Conservation (phyloP, 2,888 invertebrate species). For the Coenonympha arcania region DNA sequence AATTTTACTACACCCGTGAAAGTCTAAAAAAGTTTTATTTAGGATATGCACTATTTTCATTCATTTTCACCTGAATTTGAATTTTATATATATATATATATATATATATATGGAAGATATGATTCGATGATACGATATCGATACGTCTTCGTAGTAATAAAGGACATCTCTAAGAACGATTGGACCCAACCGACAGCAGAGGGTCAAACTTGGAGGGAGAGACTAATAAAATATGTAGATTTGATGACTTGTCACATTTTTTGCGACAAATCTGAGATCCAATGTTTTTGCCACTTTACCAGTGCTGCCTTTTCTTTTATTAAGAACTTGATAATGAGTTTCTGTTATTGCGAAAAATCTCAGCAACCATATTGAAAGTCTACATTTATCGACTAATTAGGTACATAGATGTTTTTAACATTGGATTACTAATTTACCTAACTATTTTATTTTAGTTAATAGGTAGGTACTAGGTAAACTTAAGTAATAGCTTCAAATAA, state of each 20-base stretch:
- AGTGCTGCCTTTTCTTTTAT: constrained; percentile 38
- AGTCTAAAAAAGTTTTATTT: too few relatives aligned
- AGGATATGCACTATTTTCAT: too few relatives aligned
- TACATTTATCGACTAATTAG: background rate
- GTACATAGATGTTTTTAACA: too few relatives aligned
- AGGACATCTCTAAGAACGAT: constrained; percentile 47
- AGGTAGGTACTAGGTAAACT: too few relatives aligned
- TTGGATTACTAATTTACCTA: too few relatives aligned
- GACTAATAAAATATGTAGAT: constrained; percentile 74
- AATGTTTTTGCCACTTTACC: constrained; percentile 62
- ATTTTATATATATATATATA: constrained; percentile 49
- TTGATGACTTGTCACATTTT: constrained; percentile 75
- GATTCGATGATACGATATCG: too few relatives aligned
- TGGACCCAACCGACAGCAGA: constrained; percentile 53
- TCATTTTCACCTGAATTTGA: too few relatives aligned
- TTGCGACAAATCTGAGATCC: constrained; percentile 71
- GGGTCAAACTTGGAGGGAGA: constrained; percentile 63
- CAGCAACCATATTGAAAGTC: constrained; percentile 2
- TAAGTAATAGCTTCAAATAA: too few relatives aligned
- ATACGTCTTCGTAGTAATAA: constrained; percentile 23
- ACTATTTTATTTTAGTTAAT: too few relatives aligned
- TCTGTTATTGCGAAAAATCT: constrained; percentile 5
- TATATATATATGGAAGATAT: too few relatives aligned
- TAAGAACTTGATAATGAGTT: constrained; percentile 45
- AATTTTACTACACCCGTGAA: too few relatives aligned